Base-by-base conservation (phyloP, 2,113 vertebrate genomes). In the Calyptommatus sinebrachiatus region DNA sequence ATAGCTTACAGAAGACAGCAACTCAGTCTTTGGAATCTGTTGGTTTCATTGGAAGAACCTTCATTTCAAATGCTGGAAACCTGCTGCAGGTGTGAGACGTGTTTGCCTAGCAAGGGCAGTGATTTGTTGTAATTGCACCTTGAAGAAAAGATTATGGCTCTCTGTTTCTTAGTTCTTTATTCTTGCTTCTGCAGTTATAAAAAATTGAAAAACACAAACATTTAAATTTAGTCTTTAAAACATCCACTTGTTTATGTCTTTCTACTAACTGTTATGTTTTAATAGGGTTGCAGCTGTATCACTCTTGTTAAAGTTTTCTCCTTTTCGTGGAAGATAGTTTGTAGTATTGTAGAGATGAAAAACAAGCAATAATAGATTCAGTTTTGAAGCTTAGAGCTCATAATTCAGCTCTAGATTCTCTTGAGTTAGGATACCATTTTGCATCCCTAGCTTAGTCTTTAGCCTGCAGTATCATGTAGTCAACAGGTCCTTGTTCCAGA, bases 301-400 rank as follows among this genome's bases (percentile, higher is more conserved):
- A 79, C 4, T 29, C 76, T 46, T 1, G 1, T 1, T 50, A 76
- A 73, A 73, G 11, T 61, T 35, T 66, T 70, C 35, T 24, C 77
- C 4, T 4, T 65, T 48, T 31, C 28, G 62, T 2, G n/a, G 35
- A 10, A 14, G 35, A 14, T 85, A 20, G 8, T 61, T 57, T 5
- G 35, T 20, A 14, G 1, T 66, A 80, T 76, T n/a, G 26, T 18
- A 85, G 76, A 24, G 81, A 73, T 83, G 16, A 91, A 78, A 35
- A 26, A 71, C 79, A 73, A 65, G 69, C 4, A 81, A 76, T 29
- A 12, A 24, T 73, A 22, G 8, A 76, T 82, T 29, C 65, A 75
- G 81, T 80, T 74, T 84, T 66, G 83, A 61, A 63, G 45, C 20
- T 14, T 63, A 57, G 14, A 57, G 14, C 53, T 57, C 16, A 57